These are phyloP conservation scores for Acrobasis consociella DNA, from an alignment of 2,888 invertebrate genomes.

Conservation along the genomic window DNA sequence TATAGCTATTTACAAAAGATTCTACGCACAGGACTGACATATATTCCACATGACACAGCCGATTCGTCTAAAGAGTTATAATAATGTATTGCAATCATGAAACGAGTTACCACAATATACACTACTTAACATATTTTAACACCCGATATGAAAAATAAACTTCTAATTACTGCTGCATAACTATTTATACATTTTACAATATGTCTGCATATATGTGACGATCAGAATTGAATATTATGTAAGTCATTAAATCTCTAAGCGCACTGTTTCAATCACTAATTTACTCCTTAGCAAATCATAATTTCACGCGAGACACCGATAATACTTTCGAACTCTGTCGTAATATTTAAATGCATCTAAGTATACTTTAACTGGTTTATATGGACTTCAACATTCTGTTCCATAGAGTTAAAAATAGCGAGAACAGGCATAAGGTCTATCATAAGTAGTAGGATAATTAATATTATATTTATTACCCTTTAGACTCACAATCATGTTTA, in stretches of 20 bases:
- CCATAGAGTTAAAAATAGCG: slow-evolving; percentile 69
- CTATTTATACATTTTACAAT: slow-evolving; percentile 82
- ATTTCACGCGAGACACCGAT: slow-evolving; percentile 52
- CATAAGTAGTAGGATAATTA: slow-evolving; percentile 65
- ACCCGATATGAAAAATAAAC: slow-evolving; percentile 83
- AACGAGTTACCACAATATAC: slow-evolving; percentile 74
- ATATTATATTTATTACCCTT: slow-evolving; percentile 71
- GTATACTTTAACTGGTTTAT: slow-evolving; percentile 58
- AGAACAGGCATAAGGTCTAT: slow-evolving; percentile 62
- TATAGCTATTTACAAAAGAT: slow-evolving; percentile 67
- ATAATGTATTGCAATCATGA: slow-evolving; percentile 72
- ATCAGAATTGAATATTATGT: slow-evolving; percentile 60
- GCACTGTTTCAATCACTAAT: slow-evolving; percentile 65
- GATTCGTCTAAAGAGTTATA: slow-evolving; percentile 73
- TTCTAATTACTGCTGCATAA: slow-evolving; percentile 82
- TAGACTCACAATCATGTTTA: slow-evolving; percentile 77
- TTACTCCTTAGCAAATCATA: slow-evolving; percentile 66
- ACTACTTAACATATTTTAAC: slow-evolving; percentile 80
- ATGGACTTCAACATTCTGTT: slow-evolving; percentile 66
- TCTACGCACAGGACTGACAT: slow-evolving; percentile 73
- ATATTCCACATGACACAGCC: slow-evolving; percentile 78
- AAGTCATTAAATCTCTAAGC: slow-evolving; percentile 69
- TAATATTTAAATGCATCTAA: slow-evolving; percentile 64
- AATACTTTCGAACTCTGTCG: slow-evolving; percentile 51
- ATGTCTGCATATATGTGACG: slow-evolving; percentile 66